Evolutionary conservation across 2,888 invertebrate species (phyloP).

Genomic region (Rapana venosa): DNA sequence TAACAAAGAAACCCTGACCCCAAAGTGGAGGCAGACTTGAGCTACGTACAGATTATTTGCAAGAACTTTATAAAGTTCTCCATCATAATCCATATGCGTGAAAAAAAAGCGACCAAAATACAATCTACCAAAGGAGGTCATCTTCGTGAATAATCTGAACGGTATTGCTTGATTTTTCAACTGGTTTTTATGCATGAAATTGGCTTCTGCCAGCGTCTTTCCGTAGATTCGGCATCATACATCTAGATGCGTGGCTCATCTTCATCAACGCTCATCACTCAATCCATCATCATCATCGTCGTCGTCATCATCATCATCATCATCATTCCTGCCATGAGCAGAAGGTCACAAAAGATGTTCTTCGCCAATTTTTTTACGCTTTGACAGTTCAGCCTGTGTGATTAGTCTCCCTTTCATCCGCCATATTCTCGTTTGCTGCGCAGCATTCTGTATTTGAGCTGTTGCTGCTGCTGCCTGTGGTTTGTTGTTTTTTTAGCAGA

Average conservation of each 20-base stretch:
- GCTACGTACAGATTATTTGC: no score
- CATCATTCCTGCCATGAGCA: not conserved
- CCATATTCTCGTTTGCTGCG: not conserved
- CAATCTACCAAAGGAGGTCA: no score
- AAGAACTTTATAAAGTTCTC: no score
- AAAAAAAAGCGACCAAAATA: no score
- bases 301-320: slow-evolving; percentile 13
- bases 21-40: no score
- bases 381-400: not conserved
- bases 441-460: not conserved
- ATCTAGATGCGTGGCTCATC: not conserved
- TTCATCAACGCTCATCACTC: not conserved
- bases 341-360: not conserved
- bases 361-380: not conserved
- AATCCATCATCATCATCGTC: not conserved
- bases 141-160: no score
- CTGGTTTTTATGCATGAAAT: slow-evolving; percentile 3
- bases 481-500: not conserved
- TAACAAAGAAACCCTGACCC: no score
- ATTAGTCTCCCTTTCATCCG: not conserved
- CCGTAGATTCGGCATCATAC: not conserved
- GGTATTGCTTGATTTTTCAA: no score
- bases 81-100: no score
- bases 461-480: not conserved
- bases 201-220: slow-evolving; percentile 27